A percentile compares a stretch with the other conserved stretches of the same genome.
phyloP scores from a whole-genome alignment of 2,888 invertebrate genomes.

The Hoplodrina blanda region DNA sequence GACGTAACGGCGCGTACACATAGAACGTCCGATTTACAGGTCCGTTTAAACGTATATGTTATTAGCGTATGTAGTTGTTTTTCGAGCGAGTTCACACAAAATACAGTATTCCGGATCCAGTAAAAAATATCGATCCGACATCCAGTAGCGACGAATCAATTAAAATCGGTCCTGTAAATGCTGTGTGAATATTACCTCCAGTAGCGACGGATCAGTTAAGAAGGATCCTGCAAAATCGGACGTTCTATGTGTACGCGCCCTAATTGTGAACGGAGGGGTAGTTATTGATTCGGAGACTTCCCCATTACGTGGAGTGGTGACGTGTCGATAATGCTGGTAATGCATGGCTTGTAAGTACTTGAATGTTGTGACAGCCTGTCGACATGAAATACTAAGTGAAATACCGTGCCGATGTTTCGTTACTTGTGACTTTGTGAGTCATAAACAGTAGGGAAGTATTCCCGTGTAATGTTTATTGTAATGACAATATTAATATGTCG shows the following conservation, averaged over 20 bases:
- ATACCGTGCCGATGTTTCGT: slow-evolving; percentile 22
- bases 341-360: slow-evolving; percentile 34
- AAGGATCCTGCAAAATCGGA: slow-evolving; percentile 7
- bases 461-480: not conserved
- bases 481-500: not conserved
- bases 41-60: too few species aligned
- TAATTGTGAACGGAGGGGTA: slow-evolving; percentile 29
- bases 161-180: too few species aligned
- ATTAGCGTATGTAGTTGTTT: too few species aligned
- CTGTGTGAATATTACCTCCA: too few species aligned
- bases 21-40: too few species aligned
- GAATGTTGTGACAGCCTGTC: slow-evolving; percentile 15
- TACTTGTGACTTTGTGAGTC: slow-evolving; percentile 3
- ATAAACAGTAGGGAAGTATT: not conserved
- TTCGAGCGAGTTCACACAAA: too few species aligned
- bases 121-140: too few species aligned
- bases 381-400: slow-evolving; percentile 38
- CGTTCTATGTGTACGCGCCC: slow-evolving; percentile 3
- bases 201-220: too few species aligned
- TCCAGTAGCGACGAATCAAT: too few species aligned
- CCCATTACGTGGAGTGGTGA: slow-evolving; percentile 39
- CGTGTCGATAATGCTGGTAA: slow-evolving; percentile 43
- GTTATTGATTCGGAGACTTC: slow-evolving; percentile 49
- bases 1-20: too few species aligned
- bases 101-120: too few species aligned